Percentiles rank a stretch among this genome's conserved stretches.
phyloP scores from a whole-genome alignment of 2,888 invertebrate genomes.

The Chouioia cunea region DNA sequence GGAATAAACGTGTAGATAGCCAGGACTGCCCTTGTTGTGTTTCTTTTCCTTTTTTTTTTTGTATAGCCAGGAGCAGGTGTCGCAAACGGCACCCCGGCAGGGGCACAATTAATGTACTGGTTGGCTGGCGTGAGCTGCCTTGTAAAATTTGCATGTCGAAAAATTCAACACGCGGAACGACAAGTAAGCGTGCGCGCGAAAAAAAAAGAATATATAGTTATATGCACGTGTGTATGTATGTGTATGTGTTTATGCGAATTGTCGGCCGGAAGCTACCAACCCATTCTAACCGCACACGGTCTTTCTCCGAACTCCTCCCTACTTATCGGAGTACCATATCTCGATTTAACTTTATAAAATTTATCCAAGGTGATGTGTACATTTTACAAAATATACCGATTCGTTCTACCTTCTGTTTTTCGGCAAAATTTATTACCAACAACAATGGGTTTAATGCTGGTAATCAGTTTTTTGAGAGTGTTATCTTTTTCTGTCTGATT shows the following conservation, averaged over 20 bases:
- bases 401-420: constrained; percentile 11
- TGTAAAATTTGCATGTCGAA: constrained; percentile 49
- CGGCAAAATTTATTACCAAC: not conserved
- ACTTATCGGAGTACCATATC: constrained; percentile 33
- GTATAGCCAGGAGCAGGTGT: constrained; percentile 41
- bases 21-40: not conserved
- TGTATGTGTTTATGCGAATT: not conserved
- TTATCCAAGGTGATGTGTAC: no score
- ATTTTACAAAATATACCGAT: not conserved
- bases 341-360: no score
- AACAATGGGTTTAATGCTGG: not conserved
- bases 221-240: not conserved
- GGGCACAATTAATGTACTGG: constrained; percentile 45
- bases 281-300: constrained; percentile 23
- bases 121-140: constrained; percentile 38
- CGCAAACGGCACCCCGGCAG: constrained; percentile 37
- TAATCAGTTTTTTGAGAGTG: not conserved
- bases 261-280: constrained; percentile 31
- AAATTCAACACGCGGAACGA: constrained; percentile 45
- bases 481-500: no score
- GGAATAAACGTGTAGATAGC: not conserved
- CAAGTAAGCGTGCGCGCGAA: constrained; percentile 16
- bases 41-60: not conserved
- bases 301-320: constrained; percentile 8
- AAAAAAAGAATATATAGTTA: no score